Conservation (phyloP, 2,888 invertebrate species). For the Drosophila histrio region DNA sequence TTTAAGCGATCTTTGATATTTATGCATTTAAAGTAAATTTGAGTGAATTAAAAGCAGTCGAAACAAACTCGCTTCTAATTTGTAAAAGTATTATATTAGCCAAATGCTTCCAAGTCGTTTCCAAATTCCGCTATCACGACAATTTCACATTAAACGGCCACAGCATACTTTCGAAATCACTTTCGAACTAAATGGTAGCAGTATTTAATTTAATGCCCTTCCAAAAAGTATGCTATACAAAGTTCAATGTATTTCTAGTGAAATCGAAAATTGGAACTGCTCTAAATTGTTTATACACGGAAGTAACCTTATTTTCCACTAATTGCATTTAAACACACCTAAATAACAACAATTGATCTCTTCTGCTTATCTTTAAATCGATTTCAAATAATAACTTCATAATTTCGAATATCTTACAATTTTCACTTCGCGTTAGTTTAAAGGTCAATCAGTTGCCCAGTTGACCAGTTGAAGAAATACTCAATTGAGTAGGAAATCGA, state of each 20-base stretch:
- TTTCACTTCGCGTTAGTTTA: slow-evolving; percentile 39
- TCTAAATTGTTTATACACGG: background rate
- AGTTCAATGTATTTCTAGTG: background rate
- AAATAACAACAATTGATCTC: background rate
- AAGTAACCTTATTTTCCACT: background rate
- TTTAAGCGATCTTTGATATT: too few relatives aligned
- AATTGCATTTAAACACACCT: background rate
- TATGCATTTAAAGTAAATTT: too few relatives aligned
- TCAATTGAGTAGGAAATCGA: slow-evolving; percentile 61
- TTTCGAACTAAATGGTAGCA: background rate
- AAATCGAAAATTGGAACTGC: background rate
- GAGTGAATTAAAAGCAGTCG: too few relatives aligned
- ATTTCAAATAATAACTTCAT: slow-evolving; percentile 10
- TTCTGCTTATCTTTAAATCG: background rate
- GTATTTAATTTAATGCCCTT: background rate
- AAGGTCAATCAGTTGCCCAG: slow-evolving; percentile 54
- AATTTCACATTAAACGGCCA: background rate
- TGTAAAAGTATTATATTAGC: too few relatives aligned
- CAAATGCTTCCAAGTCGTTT: too few relatives aligned
- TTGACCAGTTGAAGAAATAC: slow-evolving; percentile 47
- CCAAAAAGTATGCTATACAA: background rate
- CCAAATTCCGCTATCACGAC: background rate
- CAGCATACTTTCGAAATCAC: background rate
- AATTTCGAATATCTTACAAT: slow-evolving; percentile 10
- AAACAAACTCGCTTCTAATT: too few relatives aligned